Base-by-base conservation (phyloP, 2,797 vertebrate genomes). In the Alfaro cultratus region DNA sequence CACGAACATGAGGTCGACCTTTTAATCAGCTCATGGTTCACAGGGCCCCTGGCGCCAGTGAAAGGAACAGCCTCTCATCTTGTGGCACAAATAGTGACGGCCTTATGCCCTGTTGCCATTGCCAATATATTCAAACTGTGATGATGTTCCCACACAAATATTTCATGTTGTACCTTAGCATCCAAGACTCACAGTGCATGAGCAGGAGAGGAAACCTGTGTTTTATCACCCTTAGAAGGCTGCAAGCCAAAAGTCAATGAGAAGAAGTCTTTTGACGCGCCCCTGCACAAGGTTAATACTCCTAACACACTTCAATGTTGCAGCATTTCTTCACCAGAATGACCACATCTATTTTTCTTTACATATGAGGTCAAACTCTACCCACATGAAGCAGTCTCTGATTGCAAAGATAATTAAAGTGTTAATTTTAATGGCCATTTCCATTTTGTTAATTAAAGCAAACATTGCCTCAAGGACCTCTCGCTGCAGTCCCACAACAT, bases 101-200 rank as follows among this genome's bases (percentile, higher is more conserved):
- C 93, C 93, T 95, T 94, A 94, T 95, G 87, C 92, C 85, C 85
- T 3, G 53, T 90, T 94, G 92, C 94, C 94, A 94, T 89, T 80
- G 87, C 94, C 94, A 96, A 95, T 95, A 94, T 91, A 90, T 91
- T 73, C 73, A 23, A 89, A 83, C 85, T 91, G 47, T 85, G 92
- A 93, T 95, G 94, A 95, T 94, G 92, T 94, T 94, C 94, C 95
- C 93, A 94, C 92, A 95, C 91, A 95, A 95, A 96, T 94, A 95
- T 94, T 94, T 94, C 92, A 89, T 70, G 92, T 92, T 83, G 87
- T 87, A 89, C n/a, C 68, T 67, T 80, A 76, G 86, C 92, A 90
- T 95, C 95, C 95, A 96, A 95, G 83, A 95, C 93, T 85, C 92
- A 94, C 94, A 94, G 84, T 29, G 88, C 34, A 92, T 93, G 92